phyloP scores from a whole-genome alignment of 2,797 vertebrate species.

The Coreius guichenoti region DNA sequence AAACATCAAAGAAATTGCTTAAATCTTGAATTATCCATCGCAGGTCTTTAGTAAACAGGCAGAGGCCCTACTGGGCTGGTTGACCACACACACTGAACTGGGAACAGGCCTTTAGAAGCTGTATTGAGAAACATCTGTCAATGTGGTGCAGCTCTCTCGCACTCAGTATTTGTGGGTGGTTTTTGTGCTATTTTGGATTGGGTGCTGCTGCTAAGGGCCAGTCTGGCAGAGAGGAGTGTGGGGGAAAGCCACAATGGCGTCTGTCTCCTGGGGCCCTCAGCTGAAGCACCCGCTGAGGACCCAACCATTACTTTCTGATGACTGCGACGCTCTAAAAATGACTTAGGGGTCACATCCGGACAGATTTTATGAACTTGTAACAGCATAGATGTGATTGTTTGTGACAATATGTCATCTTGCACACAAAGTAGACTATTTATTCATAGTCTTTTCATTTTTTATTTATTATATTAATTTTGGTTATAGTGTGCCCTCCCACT shows the following conservation, averaged over 20 bases:
- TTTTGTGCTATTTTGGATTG: conserved; percentile 63
- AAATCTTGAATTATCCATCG: conserved; percentile 22
- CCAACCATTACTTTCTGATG: conserved; percentile 40
- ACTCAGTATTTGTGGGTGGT: conserved; percentile 70
- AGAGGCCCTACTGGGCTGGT: conserved; percentile 38
- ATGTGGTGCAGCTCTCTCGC: conserved; percentile 47
- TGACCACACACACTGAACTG: conserved; percentile 56
- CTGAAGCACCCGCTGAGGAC: conserved; percentile 37
- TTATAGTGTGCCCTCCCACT: neutral
- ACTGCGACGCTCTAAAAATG: conserved; percentile 33
- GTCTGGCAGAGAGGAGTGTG: conserved; percentile 49
- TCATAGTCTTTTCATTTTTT: neutral
- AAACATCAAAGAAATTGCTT: conserved; percentile 28
- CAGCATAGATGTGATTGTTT: conserved; percentile 9
- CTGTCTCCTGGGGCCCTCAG: conserved; percentile 44
- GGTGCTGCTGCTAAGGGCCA: conserved; percentile 50
- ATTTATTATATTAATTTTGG: neutral
- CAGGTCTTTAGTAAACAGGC: conserved; percentile 42
- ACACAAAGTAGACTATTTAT: neutral
- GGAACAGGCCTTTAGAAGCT: conserved; percentile 58
- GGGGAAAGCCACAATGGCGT: conserved; percentile 55
- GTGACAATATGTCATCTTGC: neutral
- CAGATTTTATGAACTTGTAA: neutral
- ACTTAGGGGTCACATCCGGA: conserved; percentile 10
- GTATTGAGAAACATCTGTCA: conserved; percentile 65